Base-by-base conservation (phyloP, 2,888 invertebrate species). In the Spodoptera picta region DNA sequence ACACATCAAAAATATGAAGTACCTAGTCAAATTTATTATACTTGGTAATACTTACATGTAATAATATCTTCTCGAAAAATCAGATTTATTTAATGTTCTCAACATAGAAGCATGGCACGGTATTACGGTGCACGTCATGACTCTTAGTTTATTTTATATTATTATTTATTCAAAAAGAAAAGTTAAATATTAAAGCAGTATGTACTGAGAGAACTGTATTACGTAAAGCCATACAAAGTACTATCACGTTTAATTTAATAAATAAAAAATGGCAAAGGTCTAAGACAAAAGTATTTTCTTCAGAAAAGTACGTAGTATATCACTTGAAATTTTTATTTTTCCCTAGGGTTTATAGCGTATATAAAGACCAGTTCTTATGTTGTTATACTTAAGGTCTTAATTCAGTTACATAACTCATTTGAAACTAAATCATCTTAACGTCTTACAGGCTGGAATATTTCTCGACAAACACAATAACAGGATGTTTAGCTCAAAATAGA, bases 271-370 rank as follows among this genome's bases (percentile, higher is more conserved):
- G 19, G 3, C 3, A 2, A 11, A 11, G 51, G n/a, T 19, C 36
- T 47, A 44, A 36, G 23, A 23, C 14, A 10, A 46, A 43, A 36
- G 36, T 12, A n/a, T 47, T 31, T 51, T 47, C 24, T 64, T 44
- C 31, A 44, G 3, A 11, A 24, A 43, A 43, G 24, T 2, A 9
- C 6, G 43, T 65, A 23, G 43, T 72, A 53, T 65, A 23, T 65
- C 65, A 71, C 41, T 44, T 23, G 43, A 48, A 36, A 36, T 11
- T 46, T 64, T 65, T 71, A 65, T 72, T 48, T 45, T 65, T 64
- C 65, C 47, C 52, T 48, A 9, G 51, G 71, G 65, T 71, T 65
- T 65, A 64, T 65, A 47, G 52, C 4, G n/a, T 48, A 42, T 47
- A 47, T 10, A 71, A 44, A 51, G 12, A 41, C 27, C 23, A 2